Base-by-base conservation (phyloP, 1,140 invertebrate species). In the Berghia stephanieae region DNA sequence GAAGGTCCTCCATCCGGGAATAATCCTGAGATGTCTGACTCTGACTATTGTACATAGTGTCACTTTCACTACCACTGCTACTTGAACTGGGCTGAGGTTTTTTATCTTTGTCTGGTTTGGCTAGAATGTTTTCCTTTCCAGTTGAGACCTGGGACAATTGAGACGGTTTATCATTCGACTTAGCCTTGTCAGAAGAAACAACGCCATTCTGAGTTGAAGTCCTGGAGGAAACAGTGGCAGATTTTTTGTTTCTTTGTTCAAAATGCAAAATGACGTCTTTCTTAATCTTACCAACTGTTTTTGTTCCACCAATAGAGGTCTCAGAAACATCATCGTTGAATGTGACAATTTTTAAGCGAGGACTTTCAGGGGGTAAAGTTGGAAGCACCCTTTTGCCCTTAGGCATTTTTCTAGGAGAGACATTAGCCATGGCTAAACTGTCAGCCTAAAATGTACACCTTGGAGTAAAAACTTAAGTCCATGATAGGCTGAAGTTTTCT, bases 251-350 rank as follows among this genome's bases (percentile, higher is more conserved):
- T 78, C 70, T 52, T 71, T 40, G 75, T 49, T 73, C 80, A 79
- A 69, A 83, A 55, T 76, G 75, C 21, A 79, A 69, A 49, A 78
- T 69, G 43, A 82, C 75, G 31, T 86, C 83, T 46, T 71, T 69
- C 81, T 85, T 87, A 38, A 86, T 82, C 78, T 77, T 82, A 13
- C 83, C 82, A n/a, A 78, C 38, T 21, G 74, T 83, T 63, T 86
- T 83, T 69, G 86, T 88, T 13, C 87, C 87, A 66, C 87, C 86
- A 38, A 88, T 84, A 36, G 87, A 88, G 49, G 85, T 88, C 78
- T 88, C 87, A 18, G 86, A 79, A 52, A 81, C 84, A 52, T 88
- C 82, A 55, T 78, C 38, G 63, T 83, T 86, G 67, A 88, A 88
- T 60, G 79, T 85, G 18, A 87, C 86, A 46, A 60, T 67, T 63